Percentiles rank a stretch among this genome's conserved stretches.
Conservation (phyloP, 2,797 vertebrate species). For the Acrossocheilus wenchowensis region DNA sequence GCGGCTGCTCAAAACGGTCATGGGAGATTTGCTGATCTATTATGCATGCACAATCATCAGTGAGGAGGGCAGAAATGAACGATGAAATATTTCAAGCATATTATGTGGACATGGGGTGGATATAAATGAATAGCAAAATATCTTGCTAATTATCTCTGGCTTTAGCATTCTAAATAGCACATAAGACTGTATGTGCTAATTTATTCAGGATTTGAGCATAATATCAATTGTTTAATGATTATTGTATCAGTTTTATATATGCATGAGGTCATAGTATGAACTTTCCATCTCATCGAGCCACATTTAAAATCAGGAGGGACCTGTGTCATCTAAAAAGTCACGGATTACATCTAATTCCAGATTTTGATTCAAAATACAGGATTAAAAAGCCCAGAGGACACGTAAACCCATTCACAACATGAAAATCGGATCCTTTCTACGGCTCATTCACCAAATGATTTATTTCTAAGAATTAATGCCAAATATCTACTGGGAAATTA, state of each 20-base stretch:
- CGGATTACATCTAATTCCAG: slow-evolving; percentile 49
- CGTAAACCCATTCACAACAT: slow-evolving; percentile 10
- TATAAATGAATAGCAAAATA: not conserved
- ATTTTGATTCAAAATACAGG: slow-evolving; percentile 42
- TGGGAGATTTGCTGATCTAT: slow-evolving; percentile 16
- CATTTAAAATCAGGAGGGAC: slow-evolving; percentile 11
- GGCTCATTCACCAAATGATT: not conserved
- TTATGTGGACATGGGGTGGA: not conserved
- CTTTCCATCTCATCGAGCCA: not conserved
- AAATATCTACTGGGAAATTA: slow-evolving; percentile 27
- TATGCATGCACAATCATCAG: slow-evolving; percentile 10
- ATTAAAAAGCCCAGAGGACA: slow-evolving; percentile 47
- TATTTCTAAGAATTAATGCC: not conserved
- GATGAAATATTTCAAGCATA: not conserved
- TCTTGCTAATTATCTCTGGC: slow-evolving; percentile 23
- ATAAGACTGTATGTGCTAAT: not conserved
- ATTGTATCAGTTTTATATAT: slow-evolving; percentile 18
- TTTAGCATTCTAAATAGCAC: slow-evolving; percentile 15
- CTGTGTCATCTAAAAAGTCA: slow-evolving; percentile 27
- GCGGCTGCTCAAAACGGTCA: not conserved
- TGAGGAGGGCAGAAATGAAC: not conserved
- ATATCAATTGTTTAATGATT: slow-evolving; percentile 18
- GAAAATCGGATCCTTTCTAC: not conserved
- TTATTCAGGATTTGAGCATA: not conserved
- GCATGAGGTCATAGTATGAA: not conserved